Conservation (phyloP, 2,888 invertebrate genomes). For the Leptura quadrifasciata region DNA sequence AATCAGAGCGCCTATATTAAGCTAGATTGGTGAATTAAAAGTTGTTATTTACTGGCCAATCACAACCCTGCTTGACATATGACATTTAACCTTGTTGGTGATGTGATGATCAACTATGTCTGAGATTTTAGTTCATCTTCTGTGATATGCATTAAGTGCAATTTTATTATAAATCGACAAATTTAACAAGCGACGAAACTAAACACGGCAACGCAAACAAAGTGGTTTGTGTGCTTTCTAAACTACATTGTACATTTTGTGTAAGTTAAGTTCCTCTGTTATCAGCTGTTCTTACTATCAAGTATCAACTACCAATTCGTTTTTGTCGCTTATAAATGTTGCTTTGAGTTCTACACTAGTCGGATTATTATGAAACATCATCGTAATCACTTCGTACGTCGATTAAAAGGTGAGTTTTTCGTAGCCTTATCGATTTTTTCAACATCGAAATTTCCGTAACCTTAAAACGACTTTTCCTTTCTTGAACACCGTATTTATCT, state of each 20-base stretch:
- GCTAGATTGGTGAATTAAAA: constrained; percentile 13
- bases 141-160: constrained; percentile 1
- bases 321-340: constrained; percentile 1
- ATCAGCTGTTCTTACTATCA: constrained; percentile 32
- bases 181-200: constrained; percentile 11
- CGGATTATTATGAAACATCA: constrained; percentile 41
- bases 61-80: background rate
- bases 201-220: background rate
- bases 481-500: background rate
- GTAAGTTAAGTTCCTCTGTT: background rate
- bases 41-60: constrained; percentile 15
- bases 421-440: background rate
- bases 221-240: constrained; percentile 8
- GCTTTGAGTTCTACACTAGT: background rate
- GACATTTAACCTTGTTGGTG: constrained; percentile 19
- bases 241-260: background rate
- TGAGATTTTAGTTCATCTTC: background rate
- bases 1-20: constrained; percentile 17
- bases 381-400: constrained; percentile 14
- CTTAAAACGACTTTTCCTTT: constrained; percentile 16
- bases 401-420: constrained; percentile 41
- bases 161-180: background rate
- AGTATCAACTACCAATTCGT: background rate
- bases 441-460: constrained; percentile 44
- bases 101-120: background rate